A percentile compares a stretch with the other conserved stretches of the same genome.
Conservation (phyloP, 2,888 invertebrate genomes). For the Nudaria mundana region DNA sequence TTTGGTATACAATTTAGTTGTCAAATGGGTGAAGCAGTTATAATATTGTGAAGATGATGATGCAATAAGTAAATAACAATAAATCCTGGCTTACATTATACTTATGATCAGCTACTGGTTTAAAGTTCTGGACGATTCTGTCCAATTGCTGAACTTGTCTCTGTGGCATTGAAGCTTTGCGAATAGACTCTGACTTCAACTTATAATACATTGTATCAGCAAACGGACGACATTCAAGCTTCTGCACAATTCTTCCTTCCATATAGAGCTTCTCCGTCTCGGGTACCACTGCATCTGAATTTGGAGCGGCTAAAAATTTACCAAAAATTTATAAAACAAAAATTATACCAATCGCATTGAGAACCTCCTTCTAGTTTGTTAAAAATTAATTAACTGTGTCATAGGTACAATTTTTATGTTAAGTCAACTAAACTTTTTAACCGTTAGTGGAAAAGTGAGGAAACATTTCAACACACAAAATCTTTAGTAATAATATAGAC, state of each 20-base stretch:
- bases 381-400: no score
- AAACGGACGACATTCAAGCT: slow-evolving; percentile 95
- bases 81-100: slow-evolving; percentile 89
- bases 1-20: no score
- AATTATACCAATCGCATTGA: no score
- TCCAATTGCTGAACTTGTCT: slow-evolving; percentile 93
- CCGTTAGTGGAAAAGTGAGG: no score
- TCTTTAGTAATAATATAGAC: background rate
- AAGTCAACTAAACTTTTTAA: no score
- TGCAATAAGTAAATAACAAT: no score
- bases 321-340: no score
- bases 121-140: slow-evolving; percentile 93
- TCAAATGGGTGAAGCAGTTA: no score
- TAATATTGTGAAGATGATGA: no score
- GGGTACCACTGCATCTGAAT: slow-evolving; percentile 85
- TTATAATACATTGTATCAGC: slow-evolving; percentile 95
- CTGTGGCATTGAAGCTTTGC: slow-evolving; percentile 92
- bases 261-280: slow-evolving; percentile 92
- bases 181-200: slow-evolving; percentile 92
- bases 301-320: slow-evolving; percentile 77
- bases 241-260: slow-evolving; percentile 98
- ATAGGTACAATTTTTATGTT: no score
- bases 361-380: no score
- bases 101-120: slow-evolving; percentile 95
- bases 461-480: background rate